Base-by-base conservation (phyloP, 2,113 vertebrate genomes). In the Phalacrocorax aristotelis region DNA sequence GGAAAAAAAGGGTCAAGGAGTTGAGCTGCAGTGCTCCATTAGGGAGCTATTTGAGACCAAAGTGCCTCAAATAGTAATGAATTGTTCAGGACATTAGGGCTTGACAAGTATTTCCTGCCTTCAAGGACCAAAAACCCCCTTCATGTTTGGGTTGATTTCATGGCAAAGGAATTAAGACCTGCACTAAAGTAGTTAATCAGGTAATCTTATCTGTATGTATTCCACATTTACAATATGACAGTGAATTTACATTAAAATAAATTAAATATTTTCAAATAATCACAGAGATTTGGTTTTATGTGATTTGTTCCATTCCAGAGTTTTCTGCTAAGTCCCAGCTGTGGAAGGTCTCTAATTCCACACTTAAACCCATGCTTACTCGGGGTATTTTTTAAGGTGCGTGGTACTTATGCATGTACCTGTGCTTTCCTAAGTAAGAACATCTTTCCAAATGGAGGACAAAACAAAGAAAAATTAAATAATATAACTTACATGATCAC, bases 401-500 rank as follows among this genome's bases (percentile, higher is more conserved):
- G 14, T 5, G 6, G 61, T 36, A 65, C 34, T 60, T 40, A 7
- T 4, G 23, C 9, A 51, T 15, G 38, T 29, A 68, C 21, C 34
- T 68, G 22, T 62, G 44, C 23, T n/a, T 22, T 16, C 52, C 48
- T 52, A n/a, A 90, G 44, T 6, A 81, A 61, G 49, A 79, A 66
- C 23, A 42, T 11, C 27, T 49, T 87, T 55, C 36, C 13, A 79
- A 57, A 93, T 3, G 26, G 23, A 61, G 19, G 20, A 79, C 0
- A 1, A 92, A 93, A 49, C 21, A 85, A 82, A 95, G 44, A 51
- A 18, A 84, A 90, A 75, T 44, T 76, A 27, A 65, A 65, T 49
- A 79, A 32, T 16, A 48, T 70, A 93, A 98, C 98, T 98, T 97
- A 99, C 99, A 7, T 93, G 97, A 86, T 98, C 94, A 68, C 90